Conservation (phyloP, 2,888 invertebrate species). For the Onthophagus sagittarius region DNA sequence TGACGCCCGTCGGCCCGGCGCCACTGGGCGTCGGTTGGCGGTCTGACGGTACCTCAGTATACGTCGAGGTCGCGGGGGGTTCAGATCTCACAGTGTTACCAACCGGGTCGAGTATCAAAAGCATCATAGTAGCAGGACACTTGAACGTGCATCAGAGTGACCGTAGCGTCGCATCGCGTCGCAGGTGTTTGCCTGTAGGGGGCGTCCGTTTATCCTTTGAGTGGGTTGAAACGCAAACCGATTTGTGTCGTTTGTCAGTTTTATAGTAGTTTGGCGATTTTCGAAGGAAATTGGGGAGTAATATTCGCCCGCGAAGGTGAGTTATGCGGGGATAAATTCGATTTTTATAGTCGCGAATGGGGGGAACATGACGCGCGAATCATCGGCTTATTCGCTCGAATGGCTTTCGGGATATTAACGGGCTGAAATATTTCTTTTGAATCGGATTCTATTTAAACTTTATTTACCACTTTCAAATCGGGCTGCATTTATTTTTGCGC, state of each 20-base stretch:
- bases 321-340: not conserved
- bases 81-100: constrained; percentile 23
- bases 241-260: not conserved
- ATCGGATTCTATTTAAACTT: not conserved
- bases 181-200: not conserved
- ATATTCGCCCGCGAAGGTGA: not conserved
- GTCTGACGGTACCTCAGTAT: constrained; percentile 32
- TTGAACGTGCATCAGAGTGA: not conserved
- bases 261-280: not conserved
- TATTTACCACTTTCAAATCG: not conserved
- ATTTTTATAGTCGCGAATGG: not conserved
- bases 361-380: not conserved
- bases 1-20: constrained; percentile 47
- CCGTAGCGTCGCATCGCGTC: not conserved
- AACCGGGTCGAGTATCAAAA: constrained; percentile 8
- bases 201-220: not conserved
- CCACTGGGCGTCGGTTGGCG: constrained; percentile 45
- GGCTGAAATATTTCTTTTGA: not conserved
- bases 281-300: not conserved
- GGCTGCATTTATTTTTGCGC: not conserved
- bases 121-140: not conserved
- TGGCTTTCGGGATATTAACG: not conserved
- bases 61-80: constrained; percentile 27
- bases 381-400: not conserved
- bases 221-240: not conserved